Percentiles rank a stretch among this genome's conserved stretches.
These are phyloP conservation scores for Eulemur albifrons DNA, from an alignment of 2,797 vertebrate genomes.

Conservation along the genomic window DNA sequence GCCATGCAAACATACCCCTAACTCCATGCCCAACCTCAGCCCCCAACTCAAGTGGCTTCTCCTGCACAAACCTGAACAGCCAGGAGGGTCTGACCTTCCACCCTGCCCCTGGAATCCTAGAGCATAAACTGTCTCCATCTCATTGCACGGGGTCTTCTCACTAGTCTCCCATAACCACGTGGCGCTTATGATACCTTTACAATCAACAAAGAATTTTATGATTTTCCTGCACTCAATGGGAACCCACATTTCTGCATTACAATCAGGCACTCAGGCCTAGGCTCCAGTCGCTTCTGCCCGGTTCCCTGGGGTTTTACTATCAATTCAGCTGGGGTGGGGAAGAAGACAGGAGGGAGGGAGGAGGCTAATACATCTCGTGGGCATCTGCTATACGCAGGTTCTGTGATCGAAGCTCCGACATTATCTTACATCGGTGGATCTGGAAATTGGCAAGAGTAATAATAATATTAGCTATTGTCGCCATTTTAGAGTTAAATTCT, in stretches of 20 bases:
- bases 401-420: background rate
- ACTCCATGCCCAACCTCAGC: background rate
- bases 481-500: background rate
- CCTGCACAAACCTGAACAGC: background rate
- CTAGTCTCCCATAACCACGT: background rate
- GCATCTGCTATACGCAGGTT: background rate
- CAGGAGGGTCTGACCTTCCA: background rate
- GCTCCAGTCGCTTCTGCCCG: background rate
- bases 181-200: background rate
- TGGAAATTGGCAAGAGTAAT: background rate
- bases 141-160: no score
- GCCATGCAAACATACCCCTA: no score
- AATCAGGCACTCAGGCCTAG: background rate
- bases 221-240: background rate
- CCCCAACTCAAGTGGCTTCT: background rate
- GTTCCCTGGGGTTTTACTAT: background rate
- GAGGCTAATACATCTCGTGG: background rate
- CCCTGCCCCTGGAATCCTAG: background rate
- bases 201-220: background rate
- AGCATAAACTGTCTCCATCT: background rate
- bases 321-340: background rate
- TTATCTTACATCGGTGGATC: background rate
- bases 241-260: background rate
- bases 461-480: background rate
- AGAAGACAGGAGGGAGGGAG: no score